Evolutionary conservation across 2,797 vertebrate genomes (phyloP).

Genomic region (Artibeus lituratus): DNA sequence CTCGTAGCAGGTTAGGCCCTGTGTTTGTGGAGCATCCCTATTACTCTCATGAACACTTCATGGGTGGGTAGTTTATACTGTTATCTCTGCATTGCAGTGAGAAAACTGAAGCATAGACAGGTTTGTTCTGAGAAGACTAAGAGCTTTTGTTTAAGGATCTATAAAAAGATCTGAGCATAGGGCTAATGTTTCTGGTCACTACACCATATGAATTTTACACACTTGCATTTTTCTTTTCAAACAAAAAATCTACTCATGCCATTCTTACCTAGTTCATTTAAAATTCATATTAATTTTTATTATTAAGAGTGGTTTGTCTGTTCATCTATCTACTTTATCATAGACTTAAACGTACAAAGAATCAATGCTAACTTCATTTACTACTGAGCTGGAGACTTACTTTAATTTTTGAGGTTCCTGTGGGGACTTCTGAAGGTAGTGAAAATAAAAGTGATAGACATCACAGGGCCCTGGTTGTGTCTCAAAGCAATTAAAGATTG

Average conservation of each 20-base stretch:
- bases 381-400: constrained; percentile 22
- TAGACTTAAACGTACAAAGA: not conserved
- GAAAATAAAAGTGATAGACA: constrained; percentile 32
- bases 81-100: not conserved
- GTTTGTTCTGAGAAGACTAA: not conserved
- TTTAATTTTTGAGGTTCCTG: not conserved
- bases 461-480: not conserved
- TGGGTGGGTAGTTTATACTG: not conserved
- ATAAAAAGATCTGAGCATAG: not conserved
- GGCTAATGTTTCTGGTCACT: not conserved
- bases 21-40: not conserved
- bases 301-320: not conserved
- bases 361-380: constrained; percentile 57
- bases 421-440: not conserved
- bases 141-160: not conserved
- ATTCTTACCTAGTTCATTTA: not conserved
- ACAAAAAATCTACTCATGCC: not conserved
- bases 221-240: constrained; percentile 28
- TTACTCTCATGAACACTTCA: not conserved
- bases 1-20: not conserved
- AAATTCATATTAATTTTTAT: constrained; percentile 32
- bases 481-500: constrained; percentile 51
- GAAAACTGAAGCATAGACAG: not conserved
- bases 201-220: not conserved
- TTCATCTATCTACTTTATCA: constrained; percentile 33